Conservation (phyloP, 2,113 vertebrate species). For the Trematocara marginatum region DNA sequence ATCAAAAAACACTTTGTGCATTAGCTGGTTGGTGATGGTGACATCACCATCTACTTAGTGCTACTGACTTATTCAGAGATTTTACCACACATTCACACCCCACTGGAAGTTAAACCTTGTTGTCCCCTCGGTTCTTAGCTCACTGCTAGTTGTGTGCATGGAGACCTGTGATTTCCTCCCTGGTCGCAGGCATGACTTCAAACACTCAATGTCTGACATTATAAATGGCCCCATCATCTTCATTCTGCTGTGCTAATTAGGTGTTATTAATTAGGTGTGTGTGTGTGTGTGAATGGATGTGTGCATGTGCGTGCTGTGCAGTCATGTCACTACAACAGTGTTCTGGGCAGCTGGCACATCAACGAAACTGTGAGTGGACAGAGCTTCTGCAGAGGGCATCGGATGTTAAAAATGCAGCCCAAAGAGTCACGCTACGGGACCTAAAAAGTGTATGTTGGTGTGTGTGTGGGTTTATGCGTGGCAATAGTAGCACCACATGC, state of each 20-base stretch:
- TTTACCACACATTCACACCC: neutral
- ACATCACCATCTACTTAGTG: neutral
- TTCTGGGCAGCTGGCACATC: neutral
- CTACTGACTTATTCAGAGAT: neutral
- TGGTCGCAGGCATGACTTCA: neutral
- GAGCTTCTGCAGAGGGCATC: neutral
- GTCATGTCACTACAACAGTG: neutral
- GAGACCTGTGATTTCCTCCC: neutral
- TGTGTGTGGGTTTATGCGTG: neutral
- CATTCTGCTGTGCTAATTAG: slow-evolving; percentile 39
- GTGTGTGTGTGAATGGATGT: neutral
- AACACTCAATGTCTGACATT: slow-evolving; percentile 7
- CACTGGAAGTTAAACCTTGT: neutral
- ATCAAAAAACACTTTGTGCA: neutral
- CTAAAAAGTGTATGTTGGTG: neutral
- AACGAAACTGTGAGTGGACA: neutral
- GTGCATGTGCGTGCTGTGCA: neutral
- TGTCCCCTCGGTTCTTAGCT: neutral
- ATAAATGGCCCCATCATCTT: slow-evolving; percentile 17
- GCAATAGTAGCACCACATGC: neutral
- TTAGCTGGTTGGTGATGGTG: neutral
- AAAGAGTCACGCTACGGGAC: neutral
- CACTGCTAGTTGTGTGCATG: neutral
- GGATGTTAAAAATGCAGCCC: neutral
- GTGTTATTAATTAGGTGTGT: slow-evolving; percentile 45